Evolutionary conservation across 2,113 vertebrate species (phyloP).

Genomic region (Bagarius yarrelli): DNA sequence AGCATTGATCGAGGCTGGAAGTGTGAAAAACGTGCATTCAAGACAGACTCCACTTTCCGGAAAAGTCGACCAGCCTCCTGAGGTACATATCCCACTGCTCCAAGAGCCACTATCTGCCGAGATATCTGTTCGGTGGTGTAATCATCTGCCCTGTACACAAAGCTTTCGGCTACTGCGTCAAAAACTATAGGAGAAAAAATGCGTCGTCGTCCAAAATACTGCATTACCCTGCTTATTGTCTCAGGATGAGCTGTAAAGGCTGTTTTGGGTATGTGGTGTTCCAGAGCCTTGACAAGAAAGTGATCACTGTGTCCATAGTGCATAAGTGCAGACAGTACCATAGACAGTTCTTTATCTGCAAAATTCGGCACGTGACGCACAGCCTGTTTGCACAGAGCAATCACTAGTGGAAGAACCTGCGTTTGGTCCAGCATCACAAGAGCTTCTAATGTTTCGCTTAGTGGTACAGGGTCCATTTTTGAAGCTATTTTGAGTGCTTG

Average conservation of each 20-base stretch:
- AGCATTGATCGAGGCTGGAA: constrained; percentile 81
- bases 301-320: constrained; percentile 78
- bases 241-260: constrained; percentile 71
- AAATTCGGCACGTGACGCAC: constrained; percentile 75
- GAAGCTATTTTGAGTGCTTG: constrained; percentile 59
- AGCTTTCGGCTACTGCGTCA: constrained; percentile 78
- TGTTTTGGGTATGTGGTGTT: constrained; percentile 63
- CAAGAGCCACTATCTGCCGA: constrained; percentile 77
- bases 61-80: constrained; percentile 79
- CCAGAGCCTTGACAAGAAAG: constrained; percentile 77
- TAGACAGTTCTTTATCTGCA: constrained; percentile 72
- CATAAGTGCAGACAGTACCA: constrained; percentile 78
- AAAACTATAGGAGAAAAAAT: constrained; percentile 80
- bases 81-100: constrained; percentile 84
- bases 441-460: constrained; percentile 74
- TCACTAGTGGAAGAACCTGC: constrained; percentile 73
- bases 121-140: constrained; percentile 79
- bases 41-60: constrained; percentile 76
- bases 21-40: constrained; percentile 66
- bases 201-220: constrained; percentile 75
- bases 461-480: constrained; percentile 65
- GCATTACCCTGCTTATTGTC: constrained; percentile 71
- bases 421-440: constrained; percentile 76
- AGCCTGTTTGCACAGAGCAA: constrained; percentile 77
- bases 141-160: constrained; percentile 76